Evolutionary conservation across 2,113 vertebrate species (phyloP), one percentile per base, ranked within the genome.

Genomic region (Ia io): DNA sequence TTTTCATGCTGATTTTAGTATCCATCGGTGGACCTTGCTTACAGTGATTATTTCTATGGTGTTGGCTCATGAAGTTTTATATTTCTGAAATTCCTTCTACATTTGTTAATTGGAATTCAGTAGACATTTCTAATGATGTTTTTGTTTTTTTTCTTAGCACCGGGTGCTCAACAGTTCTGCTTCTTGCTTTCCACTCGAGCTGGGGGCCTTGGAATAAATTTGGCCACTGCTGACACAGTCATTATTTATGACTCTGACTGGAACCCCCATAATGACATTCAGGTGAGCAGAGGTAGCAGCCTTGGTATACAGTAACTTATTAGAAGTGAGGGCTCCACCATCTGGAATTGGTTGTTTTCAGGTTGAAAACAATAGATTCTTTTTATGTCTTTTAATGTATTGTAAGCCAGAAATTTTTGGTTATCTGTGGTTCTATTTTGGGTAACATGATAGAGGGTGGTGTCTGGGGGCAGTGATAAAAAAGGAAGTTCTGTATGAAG

Each of bases 251-350:
- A 99, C 96, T 99, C 99, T 17, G 99, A 99, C 98, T 99, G 99
- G 99, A 99, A 99, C 96, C 99, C 99, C 4, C 99, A 99, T 97
- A 99, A 99, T 84, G 99, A 99, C 97, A 99, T 99, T 91, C 99
- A 99, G 99, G 99, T 99, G 97, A 97, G 97, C 47, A 95, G 82
- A 78, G 61, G 47, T 42, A 35, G 22, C 35, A 32, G 30, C 42
- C 23, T 44, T 40, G 32, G 42, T 30, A 53, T 53, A 13, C 8
- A 9, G 87, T 88, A 63, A 78, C 40, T 71, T 44, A 30, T 0
- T 71, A 18, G 63, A 47, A 83, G 59, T 42, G 20, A 89, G 35
- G 25, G 13, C 10, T 47, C 69, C n/a, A 65, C 56, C 51, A 17
- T 71, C 42, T 96, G 47, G 73, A 80, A 74, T 86, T 61, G 47